phyloP scores from a whole-genome alignment of 2,797 vertebrate genomes.

The Otus scops region DNA sequence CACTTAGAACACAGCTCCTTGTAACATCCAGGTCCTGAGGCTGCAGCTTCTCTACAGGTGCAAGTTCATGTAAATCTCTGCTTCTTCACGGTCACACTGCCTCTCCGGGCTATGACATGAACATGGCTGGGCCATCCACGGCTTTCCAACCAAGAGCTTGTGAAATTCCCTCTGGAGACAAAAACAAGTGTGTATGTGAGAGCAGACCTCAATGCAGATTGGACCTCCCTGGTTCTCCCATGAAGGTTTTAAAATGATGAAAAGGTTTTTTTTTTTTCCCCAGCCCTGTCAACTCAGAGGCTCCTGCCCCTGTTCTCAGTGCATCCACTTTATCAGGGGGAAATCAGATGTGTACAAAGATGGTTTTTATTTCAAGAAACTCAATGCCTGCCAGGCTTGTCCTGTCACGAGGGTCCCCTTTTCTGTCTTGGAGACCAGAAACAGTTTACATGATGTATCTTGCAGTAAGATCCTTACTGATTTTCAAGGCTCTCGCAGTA shows the following conservation, averaged over 20 bases:
- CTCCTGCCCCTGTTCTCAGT: background rate
- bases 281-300: background rate
- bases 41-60: background rate
- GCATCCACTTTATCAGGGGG: background rate
- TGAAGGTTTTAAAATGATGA: background rate
- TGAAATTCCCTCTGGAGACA: background rate
- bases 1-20: background rate
- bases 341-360: background rate
- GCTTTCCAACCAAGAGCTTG: background rate
- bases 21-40: background rate
- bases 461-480: background rate
- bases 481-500: background rate
- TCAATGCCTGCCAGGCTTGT: background rate
- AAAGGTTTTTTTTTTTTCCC: background rate
- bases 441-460: background rate
- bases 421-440: background rate
- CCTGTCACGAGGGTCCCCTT: background rate
- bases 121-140: background rate
- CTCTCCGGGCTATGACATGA: background rate
- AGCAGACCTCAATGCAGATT: background rate
- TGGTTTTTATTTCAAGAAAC: background rate
- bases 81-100: background rate
- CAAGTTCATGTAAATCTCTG: background rate
- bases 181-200: background rate
- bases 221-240: background rate